These are phyloP conservation scores for Taenioides sp. DNA, from an alignment of 2,797 vertebrate genomes.

Conservation along the genomic window DNA sequence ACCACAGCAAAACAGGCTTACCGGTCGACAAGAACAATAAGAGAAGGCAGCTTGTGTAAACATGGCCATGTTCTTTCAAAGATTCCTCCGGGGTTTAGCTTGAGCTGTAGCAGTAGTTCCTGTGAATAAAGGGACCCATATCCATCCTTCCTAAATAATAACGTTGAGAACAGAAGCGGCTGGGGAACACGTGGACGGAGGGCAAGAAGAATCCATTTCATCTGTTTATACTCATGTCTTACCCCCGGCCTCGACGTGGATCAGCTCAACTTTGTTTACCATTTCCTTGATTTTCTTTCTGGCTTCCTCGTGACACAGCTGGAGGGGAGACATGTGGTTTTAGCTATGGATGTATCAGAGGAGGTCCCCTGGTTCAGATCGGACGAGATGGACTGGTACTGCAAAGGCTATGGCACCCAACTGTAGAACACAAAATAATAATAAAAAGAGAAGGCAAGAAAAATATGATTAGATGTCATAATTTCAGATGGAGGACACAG, in stretches of 20 bases:
- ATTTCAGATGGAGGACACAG: no score
- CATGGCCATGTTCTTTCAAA: conserved; percentile 58
- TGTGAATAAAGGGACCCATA: conserved; percentile 58
- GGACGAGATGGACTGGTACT: conserved; percentile 59
- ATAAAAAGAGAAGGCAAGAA: no score
- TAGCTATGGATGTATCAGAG: conserved; percentile 36
- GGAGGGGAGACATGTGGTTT: conserved; percentile 61
- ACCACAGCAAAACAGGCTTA: conserved; percentile 37
- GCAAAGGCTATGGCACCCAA: not conserved
- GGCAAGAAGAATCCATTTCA: conserved; percentile 58
- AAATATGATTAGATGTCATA: no score
- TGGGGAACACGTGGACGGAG: conserved; percentile 43
- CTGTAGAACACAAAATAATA: no score
- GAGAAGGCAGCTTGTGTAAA: conserved; percentile 63
- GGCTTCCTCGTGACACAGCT: conserved; percentile 60
- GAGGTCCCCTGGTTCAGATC: conserved; percentile 59
- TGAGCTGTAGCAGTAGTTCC: conserved; percentile 52
- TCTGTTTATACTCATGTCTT: conserved; percentile 61
- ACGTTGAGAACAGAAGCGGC: conserved; percentile 58
- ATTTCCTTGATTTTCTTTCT: conserved; percentile 63
- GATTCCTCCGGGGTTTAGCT: conserved; percentile 40
- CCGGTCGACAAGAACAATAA: conserved; percentile 56
- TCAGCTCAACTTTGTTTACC: conserved; percentile 62
- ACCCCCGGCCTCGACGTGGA: conserved; percentile 65
- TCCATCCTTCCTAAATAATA: conserved; percentile 56